Conservation (phyloP, 2,113 vertebrate species). For the Triplophysa rosa region DNA sequence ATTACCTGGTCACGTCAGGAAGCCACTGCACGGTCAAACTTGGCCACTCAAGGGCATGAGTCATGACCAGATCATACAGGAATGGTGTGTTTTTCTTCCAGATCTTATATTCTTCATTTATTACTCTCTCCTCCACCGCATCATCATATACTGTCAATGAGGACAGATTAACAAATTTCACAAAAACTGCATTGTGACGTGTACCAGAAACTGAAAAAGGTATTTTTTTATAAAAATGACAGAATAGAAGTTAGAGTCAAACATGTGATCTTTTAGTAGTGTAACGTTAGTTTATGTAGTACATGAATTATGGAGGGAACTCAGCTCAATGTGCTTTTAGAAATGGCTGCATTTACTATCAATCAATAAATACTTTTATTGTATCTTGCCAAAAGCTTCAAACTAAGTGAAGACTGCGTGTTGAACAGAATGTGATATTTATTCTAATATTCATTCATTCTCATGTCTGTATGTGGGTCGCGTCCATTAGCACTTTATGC, state of each 20-base stretch:
- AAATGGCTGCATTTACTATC: not conserved
- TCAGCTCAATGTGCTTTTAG: not conserved
- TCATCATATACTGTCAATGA: slow-evolving; percentile 83
- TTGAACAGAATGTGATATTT: not conserved
- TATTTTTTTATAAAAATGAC: not conserved
- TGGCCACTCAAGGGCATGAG: slow-evolving; percentile 91
- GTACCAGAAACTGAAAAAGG: no score
- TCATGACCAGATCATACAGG: slow-evolving; percentile 90
- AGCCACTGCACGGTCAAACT: slow-evolving; percentile 94
- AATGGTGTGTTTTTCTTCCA: slow-evolving; percentile 96
- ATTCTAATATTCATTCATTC: slow-evolving; percentile 27
- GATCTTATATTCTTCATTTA: slow-evolving; percentile 93
- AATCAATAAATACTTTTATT: not conserved
- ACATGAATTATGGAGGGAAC: slow-evolving; percentile 11
- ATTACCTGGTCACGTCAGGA: slow-evolving; percentile 88
- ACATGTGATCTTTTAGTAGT: not conserved
- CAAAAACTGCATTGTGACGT: not conserved
- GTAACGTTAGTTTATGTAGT: not conserved
- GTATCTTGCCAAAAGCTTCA: not conserved
- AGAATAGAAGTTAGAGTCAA: not conserved
- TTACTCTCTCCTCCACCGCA: slow-evolving; percentile 88
- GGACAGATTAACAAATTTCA: not conserved
- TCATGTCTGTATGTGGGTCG: not conserved
- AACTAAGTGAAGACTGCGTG: not conserved
- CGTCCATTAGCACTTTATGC: slow-evolving; percentile 23